phyloP scores from a whole-genome alignment of 2,113 vertebrate species.

The Macheiramphus alcinus region DNA sequence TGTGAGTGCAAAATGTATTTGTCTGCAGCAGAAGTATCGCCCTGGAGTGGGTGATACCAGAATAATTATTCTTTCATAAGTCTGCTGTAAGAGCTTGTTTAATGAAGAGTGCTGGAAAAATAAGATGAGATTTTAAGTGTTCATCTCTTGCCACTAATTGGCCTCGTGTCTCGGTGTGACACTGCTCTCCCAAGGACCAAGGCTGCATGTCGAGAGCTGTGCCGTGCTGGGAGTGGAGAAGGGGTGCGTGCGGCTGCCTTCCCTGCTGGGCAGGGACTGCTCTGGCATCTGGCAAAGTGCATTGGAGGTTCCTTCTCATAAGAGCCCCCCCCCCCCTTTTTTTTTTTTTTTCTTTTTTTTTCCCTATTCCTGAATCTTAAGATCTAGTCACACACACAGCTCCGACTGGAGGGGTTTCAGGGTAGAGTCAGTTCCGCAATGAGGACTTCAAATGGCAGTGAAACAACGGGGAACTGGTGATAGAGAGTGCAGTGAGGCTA shows the following conservation, averaged over 20 bases:
- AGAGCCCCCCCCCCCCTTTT: not conserved
- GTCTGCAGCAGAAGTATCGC: not conserved
- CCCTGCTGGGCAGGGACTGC: not conserved
- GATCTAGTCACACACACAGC: not conserved
- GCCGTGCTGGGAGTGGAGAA: not conserved
- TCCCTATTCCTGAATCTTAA: not conserved
- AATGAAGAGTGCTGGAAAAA: not conserved
- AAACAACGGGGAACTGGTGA: not conserved
- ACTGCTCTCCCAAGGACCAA: not conserved
- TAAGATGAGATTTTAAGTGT: not conserved
- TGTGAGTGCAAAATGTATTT: not conserved
- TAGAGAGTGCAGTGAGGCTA: not conserved
- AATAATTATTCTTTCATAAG: not conserved
- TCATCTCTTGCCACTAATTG: rapidly evolving
- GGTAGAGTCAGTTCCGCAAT: not conserved
- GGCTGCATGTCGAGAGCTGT: not conserved
- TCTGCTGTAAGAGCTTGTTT: not conserved
- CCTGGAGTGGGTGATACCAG: not conserved
- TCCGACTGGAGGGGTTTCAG: not conserved
- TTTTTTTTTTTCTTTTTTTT: not conserved
- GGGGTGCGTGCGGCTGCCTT: not conserved
- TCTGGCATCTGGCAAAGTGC: not conserved
- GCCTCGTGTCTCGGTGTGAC: rapidly evolving
- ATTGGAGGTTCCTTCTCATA: not conserved
- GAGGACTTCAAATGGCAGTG: not conserved